Evolutionary conservation across 2,797 vertebrate genomes (phyloP).

Genomic region (Dipus sagitta): DNA sequence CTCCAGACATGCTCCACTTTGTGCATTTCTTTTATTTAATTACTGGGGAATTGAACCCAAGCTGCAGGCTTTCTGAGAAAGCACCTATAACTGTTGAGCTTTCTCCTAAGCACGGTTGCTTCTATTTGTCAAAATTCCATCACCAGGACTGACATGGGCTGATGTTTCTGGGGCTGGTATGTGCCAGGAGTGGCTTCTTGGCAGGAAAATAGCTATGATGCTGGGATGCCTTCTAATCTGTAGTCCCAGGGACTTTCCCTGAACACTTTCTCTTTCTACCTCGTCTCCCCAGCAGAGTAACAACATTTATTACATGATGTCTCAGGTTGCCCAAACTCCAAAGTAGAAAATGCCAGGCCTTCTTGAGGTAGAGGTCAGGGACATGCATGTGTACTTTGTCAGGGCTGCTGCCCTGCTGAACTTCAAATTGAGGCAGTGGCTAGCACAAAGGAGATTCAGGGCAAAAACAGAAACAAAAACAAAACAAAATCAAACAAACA

Average conservation of each 20-base stretch:
- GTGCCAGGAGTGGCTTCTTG: background rate
- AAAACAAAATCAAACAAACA: background rate
- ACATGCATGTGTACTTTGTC: background rate
- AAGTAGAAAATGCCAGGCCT: background rate
- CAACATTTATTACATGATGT: background rate
- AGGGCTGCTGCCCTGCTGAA: background rate
- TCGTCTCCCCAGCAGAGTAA: background rate
- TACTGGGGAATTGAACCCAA: too few species aligned
- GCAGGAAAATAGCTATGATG: background rate
- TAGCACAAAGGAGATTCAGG: background rate
- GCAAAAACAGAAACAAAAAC: too few species aligned
- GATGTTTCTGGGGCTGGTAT: background rate
- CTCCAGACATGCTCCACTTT: too few species aligned
- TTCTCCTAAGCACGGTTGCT: background rate
- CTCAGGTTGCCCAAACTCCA: background rate
- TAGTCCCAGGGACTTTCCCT: background rate
- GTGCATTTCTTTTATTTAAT: too few species aligned
- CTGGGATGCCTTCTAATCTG: too few species aligned
- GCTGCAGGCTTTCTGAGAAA: too few species aligned
- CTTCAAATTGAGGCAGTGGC: background rate
- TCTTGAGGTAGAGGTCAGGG: background rate
- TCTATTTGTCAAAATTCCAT: background rate
- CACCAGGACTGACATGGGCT: background rate
- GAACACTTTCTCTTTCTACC: fast-evolving
- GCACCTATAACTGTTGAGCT: too few species aligned